These are phyloP conservation scores for Leucophora obtusa DNA, from an alignment of 2,888 invertebrate species.

Conservation along the genomic window DNA sequence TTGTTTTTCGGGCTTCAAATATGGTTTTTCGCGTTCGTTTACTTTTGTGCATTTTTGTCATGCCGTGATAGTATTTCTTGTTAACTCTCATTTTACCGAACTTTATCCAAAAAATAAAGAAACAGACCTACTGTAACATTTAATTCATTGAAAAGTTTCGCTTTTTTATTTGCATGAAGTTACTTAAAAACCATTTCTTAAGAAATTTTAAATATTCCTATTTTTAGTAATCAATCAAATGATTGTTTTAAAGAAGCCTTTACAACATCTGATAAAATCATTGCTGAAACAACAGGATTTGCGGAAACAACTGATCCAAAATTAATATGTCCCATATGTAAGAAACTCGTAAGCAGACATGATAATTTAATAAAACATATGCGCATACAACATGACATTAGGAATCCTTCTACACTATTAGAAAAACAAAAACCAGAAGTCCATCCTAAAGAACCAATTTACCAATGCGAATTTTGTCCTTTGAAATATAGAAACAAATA, in stretches of 20 bases:
- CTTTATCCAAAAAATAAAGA: no score
- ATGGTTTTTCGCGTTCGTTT: no score
- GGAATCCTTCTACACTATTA: constrained; percentile 11
- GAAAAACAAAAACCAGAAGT: not conserved
- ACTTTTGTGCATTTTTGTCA: no score
- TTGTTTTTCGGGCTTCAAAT: no score
- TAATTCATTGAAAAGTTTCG: no score
- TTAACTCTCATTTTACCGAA: no score
- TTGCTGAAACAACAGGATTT: not conserved
- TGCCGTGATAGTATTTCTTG: no score
- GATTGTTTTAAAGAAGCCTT: not conserved
- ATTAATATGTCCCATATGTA: constrained; percentile 27
- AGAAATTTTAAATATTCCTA: not conserved
- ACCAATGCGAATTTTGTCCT: constrained; percentile 27
- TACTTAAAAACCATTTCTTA: no score
- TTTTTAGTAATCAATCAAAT: not conserved
- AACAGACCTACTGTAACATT: no score
- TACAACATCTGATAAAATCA: not conserved
- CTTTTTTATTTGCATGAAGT: no score
- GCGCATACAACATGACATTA: constrained; percentile 32
- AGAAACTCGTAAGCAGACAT: constrained; percentile 4
- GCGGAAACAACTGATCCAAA: not conserved
- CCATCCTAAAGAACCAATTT: not conserved
- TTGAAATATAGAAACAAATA: constrained; percentile 37
- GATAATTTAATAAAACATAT: constrained; percentile 39